phyloP scores from a whole-genome alignment of 2,888 invertebrate species.

The Adelognathus sp. region DNA sequence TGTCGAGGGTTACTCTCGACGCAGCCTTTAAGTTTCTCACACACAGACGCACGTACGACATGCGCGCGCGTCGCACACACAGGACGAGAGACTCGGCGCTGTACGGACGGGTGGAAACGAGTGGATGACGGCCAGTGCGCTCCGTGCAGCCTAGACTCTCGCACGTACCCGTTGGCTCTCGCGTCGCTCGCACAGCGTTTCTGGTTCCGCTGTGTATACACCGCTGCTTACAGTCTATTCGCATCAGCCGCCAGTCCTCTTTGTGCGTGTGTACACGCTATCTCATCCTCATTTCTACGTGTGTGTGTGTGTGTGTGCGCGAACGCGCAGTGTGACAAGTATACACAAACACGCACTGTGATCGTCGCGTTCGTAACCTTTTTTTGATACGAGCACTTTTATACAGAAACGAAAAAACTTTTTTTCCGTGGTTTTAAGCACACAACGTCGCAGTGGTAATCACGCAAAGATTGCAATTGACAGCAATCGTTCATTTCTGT shows the following conservation, averaged over 20 bases:
- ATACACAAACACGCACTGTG: background rate
- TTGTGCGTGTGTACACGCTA: background rate
- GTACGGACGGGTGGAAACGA: constrained; percentile 36
- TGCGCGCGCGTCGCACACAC: no score
- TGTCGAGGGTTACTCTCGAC: no score
- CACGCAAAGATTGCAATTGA: no score
- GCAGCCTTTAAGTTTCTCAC: constrained; percentile 47
- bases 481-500: background rate
- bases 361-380: background rate
- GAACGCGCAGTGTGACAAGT: background rate
- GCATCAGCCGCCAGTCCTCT: no score
- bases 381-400: background rate
- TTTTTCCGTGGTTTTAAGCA: background rate
- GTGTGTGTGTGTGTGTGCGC: constrained; percentile 4
- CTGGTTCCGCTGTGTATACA: background rate
- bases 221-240: constrained; percentile 19
- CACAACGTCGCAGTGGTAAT: background rate
- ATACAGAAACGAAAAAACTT: no score
- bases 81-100: no score
- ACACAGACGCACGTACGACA: no score
- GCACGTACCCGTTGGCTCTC: constrained; percentile 31
- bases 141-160: constrained; percentile 44
- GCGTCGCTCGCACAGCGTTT: background rate
- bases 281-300: no score
- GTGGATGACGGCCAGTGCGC: constrained; percentile 42